These are phyloP conservation scores for Macropus fuliginosus DNA, from an alignment of 2,797 vertebrate species.

Conservation along the genomic window DNA sequence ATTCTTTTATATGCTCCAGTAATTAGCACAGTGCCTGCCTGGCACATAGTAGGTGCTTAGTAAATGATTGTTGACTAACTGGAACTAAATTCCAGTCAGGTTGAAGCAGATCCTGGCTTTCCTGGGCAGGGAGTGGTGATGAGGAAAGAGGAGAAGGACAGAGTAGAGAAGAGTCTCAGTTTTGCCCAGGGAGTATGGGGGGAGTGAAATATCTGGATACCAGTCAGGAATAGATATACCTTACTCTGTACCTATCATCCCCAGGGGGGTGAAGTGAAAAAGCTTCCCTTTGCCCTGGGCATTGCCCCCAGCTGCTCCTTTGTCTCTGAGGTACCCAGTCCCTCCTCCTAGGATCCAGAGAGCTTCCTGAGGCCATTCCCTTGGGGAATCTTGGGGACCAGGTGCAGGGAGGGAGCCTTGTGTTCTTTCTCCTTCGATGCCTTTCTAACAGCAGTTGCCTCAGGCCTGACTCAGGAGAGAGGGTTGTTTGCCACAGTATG, in stretches of 20 bases:
- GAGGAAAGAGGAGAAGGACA: background rate
- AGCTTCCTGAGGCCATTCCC: constrained; percentile 32
- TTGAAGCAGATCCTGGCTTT: background rate
- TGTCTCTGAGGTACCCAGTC: background rate
- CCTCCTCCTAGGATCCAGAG: background rate
- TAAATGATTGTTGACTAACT: background rate
- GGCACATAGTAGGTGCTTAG: background rate
- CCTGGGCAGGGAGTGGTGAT: background rate
- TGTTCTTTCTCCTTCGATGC: constrained; percentile 32
- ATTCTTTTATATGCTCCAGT: background rate
- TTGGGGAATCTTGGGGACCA: constrained; percentile 35
- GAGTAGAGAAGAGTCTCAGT: background rate
- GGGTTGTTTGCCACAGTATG: constrained; percentile 56
- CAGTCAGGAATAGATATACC: background rate
- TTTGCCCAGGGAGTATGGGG: background rate
- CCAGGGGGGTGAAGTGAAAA: background rate
- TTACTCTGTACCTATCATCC: background rate
- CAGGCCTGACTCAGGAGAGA: background rate
- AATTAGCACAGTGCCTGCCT: background rate
- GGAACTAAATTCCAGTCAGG: background rate
- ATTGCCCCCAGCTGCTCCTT: background rate
- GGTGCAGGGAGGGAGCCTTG: constrained; percentile 51
- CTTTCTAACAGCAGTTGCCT: background rate
- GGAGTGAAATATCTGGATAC: background rate
- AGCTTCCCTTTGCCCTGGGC: background rate